Conservation (phyloP, 2,888 invertebrate species). For the Eucriotettix oculatus region DNA sequence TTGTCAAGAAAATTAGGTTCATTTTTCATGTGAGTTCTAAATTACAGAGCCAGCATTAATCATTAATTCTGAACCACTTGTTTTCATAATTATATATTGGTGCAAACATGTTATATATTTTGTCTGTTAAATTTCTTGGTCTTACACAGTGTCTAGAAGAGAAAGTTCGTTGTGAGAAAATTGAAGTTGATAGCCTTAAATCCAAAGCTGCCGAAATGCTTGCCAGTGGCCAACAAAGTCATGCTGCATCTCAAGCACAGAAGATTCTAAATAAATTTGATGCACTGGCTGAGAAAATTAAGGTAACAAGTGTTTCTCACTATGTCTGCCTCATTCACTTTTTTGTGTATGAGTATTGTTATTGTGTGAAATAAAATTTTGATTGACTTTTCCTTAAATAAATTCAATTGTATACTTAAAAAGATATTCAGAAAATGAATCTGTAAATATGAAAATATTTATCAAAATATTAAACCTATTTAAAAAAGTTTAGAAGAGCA, state of each 20-base stretch:
- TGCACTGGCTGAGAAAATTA: conserved; percentile 55
- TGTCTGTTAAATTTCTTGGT: neutral
- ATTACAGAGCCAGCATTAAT: too few species aligned
- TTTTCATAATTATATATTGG: neutral
- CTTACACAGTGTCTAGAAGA: conserved; percentile 50
- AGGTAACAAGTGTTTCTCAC: conserved; percentile 25
- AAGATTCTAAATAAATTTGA: conserved; percentile 74
- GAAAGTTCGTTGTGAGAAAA: conserved; percentile 73
- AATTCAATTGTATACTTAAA: too few species aligned
- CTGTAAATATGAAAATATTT: too few species aligned
- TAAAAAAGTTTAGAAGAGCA: too few species aligned
- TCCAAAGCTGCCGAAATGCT: conserved; percentile 74
- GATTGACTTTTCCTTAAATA: too few species aligned
- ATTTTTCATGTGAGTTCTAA: too few species aligned
- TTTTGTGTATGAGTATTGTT: too few species aligned
- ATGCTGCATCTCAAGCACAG: conserved; percentile 69
- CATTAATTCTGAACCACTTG: too few species aligned
- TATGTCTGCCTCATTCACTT: neutral
- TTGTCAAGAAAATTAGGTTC: neutral
- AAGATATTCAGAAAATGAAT: too few species aligned
- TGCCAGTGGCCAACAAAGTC: conserved; percentile 67
- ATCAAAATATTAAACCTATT: too few species aligned
- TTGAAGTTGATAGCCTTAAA: conserved; percentile 74
- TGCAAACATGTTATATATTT: neutral
- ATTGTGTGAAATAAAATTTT: too few species aligned